phyloP scores from a whole-genome alignment of 1,140 invertebrate species.

The Pseudomyrmex sp. region DNA sequence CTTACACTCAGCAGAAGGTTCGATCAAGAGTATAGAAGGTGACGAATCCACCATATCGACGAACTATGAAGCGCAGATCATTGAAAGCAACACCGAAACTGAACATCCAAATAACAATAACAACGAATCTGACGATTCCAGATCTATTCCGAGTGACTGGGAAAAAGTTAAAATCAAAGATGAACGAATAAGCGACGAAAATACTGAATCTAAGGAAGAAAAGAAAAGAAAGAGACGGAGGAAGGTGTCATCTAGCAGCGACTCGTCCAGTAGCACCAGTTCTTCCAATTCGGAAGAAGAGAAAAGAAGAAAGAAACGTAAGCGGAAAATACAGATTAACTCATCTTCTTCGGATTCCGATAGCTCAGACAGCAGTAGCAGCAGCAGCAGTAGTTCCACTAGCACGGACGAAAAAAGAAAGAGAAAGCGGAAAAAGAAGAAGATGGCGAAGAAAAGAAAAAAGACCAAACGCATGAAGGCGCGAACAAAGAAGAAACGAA shows the following conservation, averaged over 20 bases:
- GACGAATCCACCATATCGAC: constrained; percentile 32
- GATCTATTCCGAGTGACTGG: constrained; percentile 78
- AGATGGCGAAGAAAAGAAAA: constrained; percentile 76
- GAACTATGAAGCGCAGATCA: constrained; percentile 24
- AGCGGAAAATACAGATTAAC: constrained; percentile 64
- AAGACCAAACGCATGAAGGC: constrained; percentile 55
- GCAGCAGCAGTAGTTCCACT: constrained; percentile 73
- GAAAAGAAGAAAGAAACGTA: constrained; percentile 67
- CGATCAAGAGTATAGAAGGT: constrained; percentile 39
- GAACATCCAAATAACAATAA: constrained; percentile 37
- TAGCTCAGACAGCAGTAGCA: constrained; percentile 75
- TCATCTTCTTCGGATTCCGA: constrained; percentile 75
- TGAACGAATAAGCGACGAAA: constrained; percentile 77
- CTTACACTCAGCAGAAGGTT: constrained; percentile 18
- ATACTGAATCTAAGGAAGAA: constrained; percentile 62
- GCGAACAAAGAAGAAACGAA: constrained; percentile 68
- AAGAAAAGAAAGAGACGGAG: constrained; percentile 66
- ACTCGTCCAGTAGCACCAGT: constrained; percentile 76
- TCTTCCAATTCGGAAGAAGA: constrained; percentile 80
- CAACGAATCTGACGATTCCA: constrained; percentile 65
- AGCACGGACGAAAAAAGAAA: constrained; percentile 75
- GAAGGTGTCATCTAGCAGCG: constrained; percentile 73
- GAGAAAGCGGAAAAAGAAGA: constrained; percentile 71
- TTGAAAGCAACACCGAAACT: constrained; percentile 13
- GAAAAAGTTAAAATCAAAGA: constrained; percentile 79